Base-by-base conservation (phyloP, 2,797 vertebrate species). In the Tragelaphus eurycerus region DNA sequence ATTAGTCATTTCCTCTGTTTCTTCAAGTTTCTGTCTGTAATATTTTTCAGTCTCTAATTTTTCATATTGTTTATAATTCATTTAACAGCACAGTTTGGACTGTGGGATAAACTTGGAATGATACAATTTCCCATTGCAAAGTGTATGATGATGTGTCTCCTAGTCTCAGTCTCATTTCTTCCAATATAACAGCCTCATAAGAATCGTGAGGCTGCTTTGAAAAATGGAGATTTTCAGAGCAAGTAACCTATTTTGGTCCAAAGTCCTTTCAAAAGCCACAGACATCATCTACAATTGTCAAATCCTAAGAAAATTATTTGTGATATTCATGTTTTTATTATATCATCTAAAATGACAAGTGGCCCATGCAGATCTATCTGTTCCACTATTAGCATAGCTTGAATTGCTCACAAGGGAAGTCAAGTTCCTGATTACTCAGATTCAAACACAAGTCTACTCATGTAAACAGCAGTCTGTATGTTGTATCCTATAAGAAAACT, bases 301-400 rank as follows among this genome's bases (percentile, higher is more conserved):
- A 31, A 21, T 95, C 84, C 50, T 93, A 67, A 86, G 90, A 60
- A 95, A 95, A 90, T 43, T 97, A 27, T 90, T 88, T 74, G 31
- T 96, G 64, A 91, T 60, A 79, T 23, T 7, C 54, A 71, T 60
- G 13, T 94, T 90, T 96, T 86, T 85, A 67, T 60, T 78, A 59
- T 43, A 81, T 55, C 50, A 88, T 85, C 76, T 93, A 92, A 95
- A 97, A 54, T 93, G 64, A 89, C 71, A 89, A 95, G n/a, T 59
- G 12, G 34, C 57, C n/a, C 55, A 52, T 89, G n/a, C 34, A 92
- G n/a, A 85, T n/a, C 52, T 88, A 82, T n/a, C 43, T 88, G 17
- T 59, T 94, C 25, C 10, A 64, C 79, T 92, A 74, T 92, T 57
- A 90, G 50, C 52, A 64, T 76, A 91, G 82, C n/a, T 79, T 57